These are phyloP conservation scores for Radopholus similis DNA, from an alignment of 1,140 invertebrate species.

Conservation along the genomic window DNA sequence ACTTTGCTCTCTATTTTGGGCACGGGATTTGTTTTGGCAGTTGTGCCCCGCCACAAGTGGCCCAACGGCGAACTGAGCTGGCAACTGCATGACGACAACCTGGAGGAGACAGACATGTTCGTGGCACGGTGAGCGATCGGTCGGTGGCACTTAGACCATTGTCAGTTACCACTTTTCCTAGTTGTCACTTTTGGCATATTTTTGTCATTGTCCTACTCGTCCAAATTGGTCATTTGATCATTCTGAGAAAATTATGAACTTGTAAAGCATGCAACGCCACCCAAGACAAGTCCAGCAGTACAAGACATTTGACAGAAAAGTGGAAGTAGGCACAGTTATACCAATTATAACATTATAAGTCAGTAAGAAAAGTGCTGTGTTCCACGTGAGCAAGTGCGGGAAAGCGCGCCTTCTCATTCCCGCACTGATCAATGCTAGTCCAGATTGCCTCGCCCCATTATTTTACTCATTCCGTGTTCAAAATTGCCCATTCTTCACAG, in stretches of 20 bases:
- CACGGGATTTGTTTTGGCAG: conserved; percentile 29
- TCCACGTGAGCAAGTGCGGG: no score
- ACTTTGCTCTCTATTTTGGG: no score
- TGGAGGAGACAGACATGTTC: conserved; percentile 33
- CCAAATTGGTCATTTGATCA: conserved; percentile 25
- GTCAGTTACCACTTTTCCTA: no score
- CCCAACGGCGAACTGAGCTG: conserved; percentile 25
- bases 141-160: no score
- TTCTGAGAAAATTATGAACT: not conserved
- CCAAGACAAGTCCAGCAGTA: not conserved
- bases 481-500: conserved; percentile 42
- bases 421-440: no score
- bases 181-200: conserved; percentile 1
- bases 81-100: conserved; percentile 31
- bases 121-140: conserved; percentile 45
- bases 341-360: no score
- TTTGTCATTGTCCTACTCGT: not conserved
- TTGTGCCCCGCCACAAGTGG: conserved; percentile 40
- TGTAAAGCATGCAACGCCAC: not conserved
- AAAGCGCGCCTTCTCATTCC: no score
- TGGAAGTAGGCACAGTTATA: not conserved
- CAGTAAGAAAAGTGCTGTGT: no score
- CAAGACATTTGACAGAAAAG: not conserved
- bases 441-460: no score
- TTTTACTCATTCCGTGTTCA: not conserved